These are phyloP conservation scores for Ferdinandea cuprea DNA, from an alignment of 2,888 invertebrate genomes.

Conservation along the genomic window DNA sequence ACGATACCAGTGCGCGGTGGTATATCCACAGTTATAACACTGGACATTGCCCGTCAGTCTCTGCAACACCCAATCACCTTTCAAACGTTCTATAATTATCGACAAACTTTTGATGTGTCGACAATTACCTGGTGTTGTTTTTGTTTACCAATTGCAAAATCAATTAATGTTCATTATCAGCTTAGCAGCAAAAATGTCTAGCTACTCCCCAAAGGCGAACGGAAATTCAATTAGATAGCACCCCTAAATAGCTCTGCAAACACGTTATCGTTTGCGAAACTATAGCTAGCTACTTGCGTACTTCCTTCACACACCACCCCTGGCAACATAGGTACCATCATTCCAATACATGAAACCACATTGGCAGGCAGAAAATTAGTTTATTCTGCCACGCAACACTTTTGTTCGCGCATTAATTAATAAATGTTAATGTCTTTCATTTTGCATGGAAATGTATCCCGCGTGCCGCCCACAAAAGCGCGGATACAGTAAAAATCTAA, in stretches of 20 bases:
- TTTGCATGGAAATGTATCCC: slow-evolving; percentile 14
- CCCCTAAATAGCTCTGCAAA: too few species aligned
- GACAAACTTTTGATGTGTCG: not conserved
- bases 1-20: too few species aligned
- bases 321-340: too few species aligned
- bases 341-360: not conserved
- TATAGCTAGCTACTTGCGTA: too few species aligned
- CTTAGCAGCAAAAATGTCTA: not conserved
- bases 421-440: slow-evolving; percentile 39
- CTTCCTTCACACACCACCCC: too few species aligned
- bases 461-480: slow-evolving; percentile 19
- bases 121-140: not conserved
- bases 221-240: too few species aligned
- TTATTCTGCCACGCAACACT: slow-evolving; percentile 25
- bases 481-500: slow-evolving; percentile 43
- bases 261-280: too few species aligned
- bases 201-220: not conserved
- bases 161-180: slow-evolving; percentile 7
- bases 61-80: too few species aligned
- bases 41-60: too few species aligned
- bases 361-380: slow-evolving; percentile 7
- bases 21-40: too few species aligned
- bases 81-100: too few species aligned
- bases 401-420: slow-evolving; percentile 27
- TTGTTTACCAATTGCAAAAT: not conserved